Percentiles rank a stretch among this genome's conserved stretches.
Conservation (phyloP, 2,888 invertebrate genomes). For the Drosophila subquinaria region DNA sequence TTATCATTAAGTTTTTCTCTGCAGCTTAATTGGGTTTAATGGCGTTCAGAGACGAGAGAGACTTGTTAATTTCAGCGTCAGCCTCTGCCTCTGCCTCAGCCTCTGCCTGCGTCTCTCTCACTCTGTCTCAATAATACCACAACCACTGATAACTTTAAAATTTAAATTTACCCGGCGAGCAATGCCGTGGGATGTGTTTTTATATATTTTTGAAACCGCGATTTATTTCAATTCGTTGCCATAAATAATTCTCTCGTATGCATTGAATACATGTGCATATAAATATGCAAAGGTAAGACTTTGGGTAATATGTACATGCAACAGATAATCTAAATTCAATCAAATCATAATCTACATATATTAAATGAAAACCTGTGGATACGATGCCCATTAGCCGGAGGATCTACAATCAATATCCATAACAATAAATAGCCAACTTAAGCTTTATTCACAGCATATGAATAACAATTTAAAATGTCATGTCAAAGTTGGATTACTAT, state of each 20-base stretch:
- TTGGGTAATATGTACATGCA: slow-evolving; percentile 74
- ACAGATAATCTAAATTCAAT: slow-evolving; percentile 35
- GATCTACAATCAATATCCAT: slow-evolving; percentile 18
- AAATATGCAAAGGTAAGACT: slow-evolving; percentile 84
- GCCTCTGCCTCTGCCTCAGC: slow-evolving; percentile 27
- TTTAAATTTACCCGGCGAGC: slow-evolving; percentile 85
- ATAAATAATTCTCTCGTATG: slow-evolving; percentile 46
- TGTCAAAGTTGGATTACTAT: not conserved
- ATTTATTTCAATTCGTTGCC: slow-evolving; percentile 84
- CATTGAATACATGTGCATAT: slow-evolving; percentile 58
- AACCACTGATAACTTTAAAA: slow-evolving; percentile 42
- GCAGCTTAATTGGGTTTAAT: slow-evolving; percentile 82
- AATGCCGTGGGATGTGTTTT: slow-evolving; percentile 84
- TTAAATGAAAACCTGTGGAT: slow-evolving; percentile 19
- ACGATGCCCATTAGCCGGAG: slow-evolving; percentile 32
- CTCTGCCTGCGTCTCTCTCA: slow-evolving; percentile 17
- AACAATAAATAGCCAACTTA: not conserved
- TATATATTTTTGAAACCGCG: slow-evolving; percentile 80
- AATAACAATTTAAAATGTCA: not conserved
- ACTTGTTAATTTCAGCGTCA: slow-evolving; percentile 25
- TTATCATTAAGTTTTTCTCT: slow-evolving; percentile 84
- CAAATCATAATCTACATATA: slow-evolving; percentile 10
- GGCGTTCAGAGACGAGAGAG: slow-evolving; percentile 65
- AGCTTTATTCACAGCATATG: not conserved
- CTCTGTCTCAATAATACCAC: slow-evolving; percentile 34